phyloP scores from a whole-genome alignment of 2,888 invertebrate genomes.

The Venusia cambrica region DNA sequence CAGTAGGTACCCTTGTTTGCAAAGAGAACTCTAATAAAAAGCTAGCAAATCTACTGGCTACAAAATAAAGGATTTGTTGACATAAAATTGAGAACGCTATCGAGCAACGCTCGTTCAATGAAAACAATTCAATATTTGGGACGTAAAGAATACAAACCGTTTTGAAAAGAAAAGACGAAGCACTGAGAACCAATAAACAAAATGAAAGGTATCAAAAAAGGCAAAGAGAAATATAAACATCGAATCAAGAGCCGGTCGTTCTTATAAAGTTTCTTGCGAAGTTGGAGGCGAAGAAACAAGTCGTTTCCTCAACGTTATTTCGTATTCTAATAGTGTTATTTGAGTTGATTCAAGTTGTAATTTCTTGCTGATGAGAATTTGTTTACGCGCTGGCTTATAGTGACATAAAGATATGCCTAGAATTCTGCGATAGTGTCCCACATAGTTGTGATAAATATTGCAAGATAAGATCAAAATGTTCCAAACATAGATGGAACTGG shows the following conservation, averaged over 20 bases:
- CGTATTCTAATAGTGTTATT: slow-evolving; percentile 16
- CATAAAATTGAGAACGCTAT: slow-evolving; percentile 11
- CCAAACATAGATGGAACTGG: slow-evolving; percentile 42
- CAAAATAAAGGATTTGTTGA: slow-evolving; percentile 20
- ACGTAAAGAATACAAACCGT: slow-evolving; percentile 22
- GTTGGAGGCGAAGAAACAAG: slow-evolving; percentile 22
- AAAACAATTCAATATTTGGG: slow-evolving; percentile 19
- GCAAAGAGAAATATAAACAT: slow-evolving; percentile 30
- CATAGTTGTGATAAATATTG: slow-evolving; percentile 37
- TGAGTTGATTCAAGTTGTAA: slow-evolving; percentile 19
- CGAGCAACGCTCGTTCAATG: slow-evolving; percentile 10
- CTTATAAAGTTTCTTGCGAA: slow-evolving; percentile 23
- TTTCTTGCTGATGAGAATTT: slow-evolving; percentile 4
- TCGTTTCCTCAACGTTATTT: slow-evolving; percentile 23
- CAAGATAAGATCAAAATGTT: slow-evolving; percentile 44
- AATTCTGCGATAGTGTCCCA: slow-evolving; percentile 15
- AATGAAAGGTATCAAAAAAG: slow-evolving; percentile 30
- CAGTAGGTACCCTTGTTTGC: slow-evolving; percentile 36
- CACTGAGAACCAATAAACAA: slow-evolving; percentile 29
- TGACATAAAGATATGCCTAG: slow-evolving; percentile 7
- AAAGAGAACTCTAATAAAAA: slow-evolving; percentile 22
- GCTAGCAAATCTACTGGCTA: slow-evolving; percentile 8
- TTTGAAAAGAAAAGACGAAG: slow-evolving; percentile 21
- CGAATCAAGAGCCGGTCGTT: slow-evolving; percentile 23
- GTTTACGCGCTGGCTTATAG: slow-evolving; percentile 5